A percentile compares a stretch with the other conserved stretches of the same genome.
phyloP scores from a whole-genome alignment of 2,797 vertebrate species.

The Malurus leucopterus region DNA sequence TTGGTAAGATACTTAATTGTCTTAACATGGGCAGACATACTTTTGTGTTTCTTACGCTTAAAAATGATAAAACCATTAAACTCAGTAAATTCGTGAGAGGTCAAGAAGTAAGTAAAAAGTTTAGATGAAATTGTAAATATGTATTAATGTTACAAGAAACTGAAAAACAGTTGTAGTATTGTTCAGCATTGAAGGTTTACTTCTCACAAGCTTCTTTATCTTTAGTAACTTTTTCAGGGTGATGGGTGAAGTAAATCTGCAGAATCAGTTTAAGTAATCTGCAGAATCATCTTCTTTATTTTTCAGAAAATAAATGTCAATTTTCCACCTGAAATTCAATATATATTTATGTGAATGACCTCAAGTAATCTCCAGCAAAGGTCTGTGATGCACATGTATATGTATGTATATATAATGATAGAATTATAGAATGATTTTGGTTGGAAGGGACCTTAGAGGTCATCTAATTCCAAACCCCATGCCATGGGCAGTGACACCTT shows the following conservation, averaged over 20 bases:
- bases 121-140: background rate
- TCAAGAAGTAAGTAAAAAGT: background rate
- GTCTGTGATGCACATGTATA: background rate
- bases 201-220: background rate
- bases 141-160: background rate
- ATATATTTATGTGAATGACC: background rate
- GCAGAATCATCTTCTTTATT: background rate
- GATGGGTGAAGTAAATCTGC: background rate
- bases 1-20: background rate
- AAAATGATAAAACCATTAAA: background rate
- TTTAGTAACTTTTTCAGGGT: background rate
- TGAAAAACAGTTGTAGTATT: fast-evolving
- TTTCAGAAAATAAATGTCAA: background rate
- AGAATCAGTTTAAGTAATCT: background rate
- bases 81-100: background rate
- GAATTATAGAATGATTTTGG: background rate
- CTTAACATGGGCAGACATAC: background rate
- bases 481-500: background rate
- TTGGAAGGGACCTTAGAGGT: background rate
- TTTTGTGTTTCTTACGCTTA: background rate
- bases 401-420: background rate
- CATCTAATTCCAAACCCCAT: background rate
- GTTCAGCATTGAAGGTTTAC: background rate
- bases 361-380: background rate
- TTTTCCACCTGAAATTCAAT: background rate